Evolutionary conservation across 2,113 vertebrate species (phyloP), one percentile per base, ranked within the genome.

Genomic region (Glareola pratincola): DNA sequence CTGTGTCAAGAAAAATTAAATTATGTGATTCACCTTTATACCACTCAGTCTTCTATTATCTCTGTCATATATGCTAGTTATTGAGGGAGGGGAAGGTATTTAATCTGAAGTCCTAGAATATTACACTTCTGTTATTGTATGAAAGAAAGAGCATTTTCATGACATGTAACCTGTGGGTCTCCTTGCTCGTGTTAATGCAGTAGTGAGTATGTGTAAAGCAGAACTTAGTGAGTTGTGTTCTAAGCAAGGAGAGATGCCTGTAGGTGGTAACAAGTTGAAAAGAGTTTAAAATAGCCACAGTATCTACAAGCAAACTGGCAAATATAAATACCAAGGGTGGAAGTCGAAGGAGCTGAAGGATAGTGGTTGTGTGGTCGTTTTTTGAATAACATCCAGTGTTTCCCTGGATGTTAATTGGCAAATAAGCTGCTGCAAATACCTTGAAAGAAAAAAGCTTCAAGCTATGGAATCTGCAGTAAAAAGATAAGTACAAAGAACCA

Each of bases 71-170:
- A 19, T 45, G 9, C 6, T 78, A n/a, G 50, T 57, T 91, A 73
- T 45, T 92, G 41, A 77, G 32, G 16, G 45, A 83, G 13, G 7
- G 17, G 11, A 85, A 62, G 11, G 3, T 66, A n/a, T 76, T 86
- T 62, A 86, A 30, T 63, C 36, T 80, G 14, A 80, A 84, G 54
- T 76, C 37, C 51, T 85, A 30, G 53, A 84, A 15, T 71, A 39
- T 57, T 51, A 19, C 7, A 8, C 12, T 80, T 56, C 9, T 0
- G 0, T 32, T 66, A 14, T 19, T 85, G 37, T 90, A 79, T 0
- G 0, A 84, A 64, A 36, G 41, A 74, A 93, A 63, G 66, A 47
- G 18, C 15, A 6, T 76, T 94, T 94, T 76, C 48, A 8, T 83
- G 22, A 43, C 7, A 3, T 19, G 10, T 57, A 43, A 84, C 47